A percentile compares a stretch with the other conserved stretches of the same genome.
Evolutionary conservation across 2,888 invertebrate species (phyloP).

Genomic region (Merodon equestris): DNA sequence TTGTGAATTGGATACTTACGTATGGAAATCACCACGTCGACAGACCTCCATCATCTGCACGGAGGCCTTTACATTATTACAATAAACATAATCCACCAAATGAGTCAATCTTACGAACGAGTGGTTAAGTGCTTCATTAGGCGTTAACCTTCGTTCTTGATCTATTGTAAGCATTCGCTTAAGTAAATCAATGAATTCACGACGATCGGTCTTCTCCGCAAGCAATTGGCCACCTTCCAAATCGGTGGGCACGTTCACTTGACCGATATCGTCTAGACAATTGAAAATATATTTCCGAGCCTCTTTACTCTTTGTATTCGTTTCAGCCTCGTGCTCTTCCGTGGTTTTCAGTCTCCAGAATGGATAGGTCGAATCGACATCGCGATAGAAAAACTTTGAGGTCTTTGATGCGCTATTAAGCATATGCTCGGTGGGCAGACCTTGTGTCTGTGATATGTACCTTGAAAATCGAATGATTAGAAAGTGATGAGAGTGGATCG

Average conservation of each 20-base stretch:
- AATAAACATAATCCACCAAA: conserved; percentile 96
- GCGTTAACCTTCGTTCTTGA: conserved; percentile 96
- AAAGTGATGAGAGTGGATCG: no score
- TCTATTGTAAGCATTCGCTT: conserved; percentile 99
- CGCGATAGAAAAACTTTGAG: conserved; percentile 98
- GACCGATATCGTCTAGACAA: conserved; percentile 98
- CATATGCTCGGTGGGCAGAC: conserved; percentile 98
- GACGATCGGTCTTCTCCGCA: conserved; percentile 97
- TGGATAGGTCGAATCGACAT: conserved; percentile 94
- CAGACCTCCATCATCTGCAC: conserved; percentile 98
- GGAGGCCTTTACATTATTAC: conserved; percentile 97
- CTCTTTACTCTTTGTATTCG: conserved; percentile 99
- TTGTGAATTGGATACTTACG: conserved; percentile 73
- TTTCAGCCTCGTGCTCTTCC: conserved; percentile 98
- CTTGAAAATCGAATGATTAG: conserved; percentile 66
- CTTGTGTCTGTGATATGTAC: conserved; percentile 98
- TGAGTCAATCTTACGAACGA: conserved; percentile 96
- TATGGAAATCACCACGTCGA: conserved; percentile 80
- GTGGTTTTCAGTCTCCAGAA: conserved; percentile 95
- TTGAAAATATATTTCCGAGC: conserved; percentile 99
- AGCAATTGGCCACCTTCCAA: conserved; percentile 96
- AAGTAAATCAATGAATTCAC: conserved; percentile 98
- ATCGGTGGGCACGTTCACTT: conserved; percentile 98
- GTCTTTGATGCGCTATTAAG: conserved; percentile 98
- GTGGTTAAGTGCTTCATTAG: conserved; percentile 96